phyloP scores from a whole-genome alignment of 2,888 invertebrate species.

The Celastrina argiolus region DNA sequence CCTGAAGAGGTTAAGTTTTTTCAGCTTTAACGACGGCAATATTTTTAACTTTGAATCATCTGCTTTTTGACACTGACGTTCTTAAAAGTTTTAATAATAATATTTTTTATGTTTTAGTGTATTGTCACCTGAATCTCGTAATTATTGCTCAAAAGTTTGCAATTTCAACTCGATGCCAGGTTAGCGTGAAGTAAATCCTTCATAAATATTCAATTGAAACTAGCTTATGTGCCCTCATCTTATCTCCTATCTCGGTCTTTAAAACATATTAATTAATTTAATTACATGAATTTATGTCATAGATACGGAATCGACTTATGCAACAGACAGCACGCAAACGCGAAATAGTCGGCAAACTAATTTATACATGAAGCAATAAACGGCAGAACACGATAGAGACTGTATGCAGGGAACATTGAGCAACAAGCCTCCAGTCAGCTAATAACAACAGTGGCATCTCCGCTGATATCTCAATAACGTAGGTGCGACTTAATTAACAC shows the following conservation, averaged over 20 bases:
- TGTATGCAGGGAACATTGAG: conserved; percentile 47
- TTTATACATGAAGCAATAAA: conserved; percentile 36
- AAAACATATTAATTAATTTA: conserved; percentile 1
- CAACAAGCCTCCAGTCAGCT: conserved; percentile 69
- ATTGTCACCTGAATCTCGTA: background rate
- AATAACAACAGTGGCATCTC: conserved; percentile 73
- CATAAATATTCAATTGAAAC: background rate
- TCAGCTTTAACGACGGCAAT: no score
- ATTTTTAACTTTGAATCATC: background rate
- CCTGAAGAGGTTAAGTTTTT: background rate
- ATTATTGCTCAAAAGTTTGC: background rate
- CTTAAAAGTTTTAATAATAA: background rate
- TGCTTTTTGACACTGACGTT: background rate
- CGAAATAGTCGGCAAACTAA: conserved; percentile 27
- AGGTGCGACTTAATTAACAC: conserved; percentile 78
- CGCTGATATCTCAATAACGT: conserved; percentile 74
- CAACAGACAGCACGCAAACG: conserved; percentile 25
- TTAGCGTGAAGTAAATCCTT: background rate
- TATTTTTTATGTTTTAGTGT: background rate
- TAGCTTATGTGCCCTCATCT: background rate
- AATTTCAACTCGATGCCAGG: background rate
- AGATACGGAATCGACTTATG: conserved; percentile 9
- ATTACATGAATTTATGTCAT: conserved; percentile 18
- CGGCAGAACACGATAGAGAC: conserved; percentile 32
- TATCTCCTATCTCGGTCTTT: background rate